These are phyloP conservation scores for Chymomyza caudatula DNA, from an alignment of 2,888 invertebrate genomes.

Conservation along the genomic window DNA sequence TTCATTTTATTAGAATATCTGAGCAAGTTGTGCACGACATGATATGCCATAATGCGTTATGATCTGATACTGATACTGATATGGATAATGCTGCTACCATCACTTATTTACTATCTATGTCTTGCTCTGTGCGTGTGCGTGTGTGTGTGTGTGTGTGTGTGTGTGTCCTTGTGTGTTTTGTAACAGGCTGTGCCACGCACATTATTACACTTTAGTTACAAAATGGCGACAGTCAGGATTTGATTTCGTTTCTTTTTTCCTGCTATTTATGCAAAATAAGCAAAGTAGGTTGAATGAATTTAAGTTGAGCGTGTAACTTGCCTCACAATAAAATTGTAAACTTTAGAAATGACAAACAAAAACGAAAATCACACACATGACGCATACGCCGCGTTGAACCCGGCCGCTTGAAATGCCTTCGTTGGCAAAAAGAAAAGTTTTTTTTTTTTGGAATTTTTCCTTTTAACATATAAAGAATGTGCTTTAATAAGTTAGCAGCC, in stretches of 20 bases:
- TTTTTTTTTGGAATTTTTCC: slow-evolving; percentile 1
- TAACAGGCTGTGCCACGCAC: slow-evolving; percentile 34
- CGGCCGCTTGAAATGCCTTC: slow-evolving; percentile 6
- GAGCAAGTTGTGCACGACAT: slow-evolving; percentile 49
- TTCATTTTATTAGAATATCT: slow-evolving; percentile 58
- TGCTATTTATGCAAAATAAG: slow-evolving; percentile 26
- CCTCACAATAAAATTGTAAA: slow-evolving; percentile 24
- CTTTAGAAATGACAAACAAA: slow-evolving; percentile 31
- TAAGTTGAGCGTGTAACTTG: slow-evolving; percentile 24
- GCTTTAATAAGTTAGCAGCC: slow-evolving; percentile 41
- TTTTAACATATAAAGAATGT: slow-evolving; percentile 6
- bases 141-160: background rate
- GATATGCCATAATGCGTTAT: slow-evolving; percentile 64
- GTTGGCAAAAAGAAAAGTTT: background rate
- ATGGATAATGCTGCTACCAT: slow-evolving; percentile 41
- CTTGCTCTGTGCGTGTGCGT: slow-evolving; percentile 3
- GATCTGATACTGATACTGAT: slow-evolving; percentile 60
- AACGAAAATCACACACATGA: slow-evolving; percentile 15
- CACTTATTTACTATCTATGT: background rate
- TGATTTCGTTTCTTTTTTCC: slow-evolving; percentile 17
- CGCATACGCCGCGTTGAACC: background rate
- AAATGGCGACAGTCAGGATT: slow-evolving; percentile 27
- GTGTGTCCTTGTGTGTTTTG: background rate
- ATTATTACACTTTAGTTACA: slow-evolving; percentile 59
- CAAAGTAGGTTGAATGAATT: slow-evolving; percentile 25